phyloP scores from a whole-genome alignment of 2,113 vertebrate species.

The Plectropomus leopardus region DNA sequence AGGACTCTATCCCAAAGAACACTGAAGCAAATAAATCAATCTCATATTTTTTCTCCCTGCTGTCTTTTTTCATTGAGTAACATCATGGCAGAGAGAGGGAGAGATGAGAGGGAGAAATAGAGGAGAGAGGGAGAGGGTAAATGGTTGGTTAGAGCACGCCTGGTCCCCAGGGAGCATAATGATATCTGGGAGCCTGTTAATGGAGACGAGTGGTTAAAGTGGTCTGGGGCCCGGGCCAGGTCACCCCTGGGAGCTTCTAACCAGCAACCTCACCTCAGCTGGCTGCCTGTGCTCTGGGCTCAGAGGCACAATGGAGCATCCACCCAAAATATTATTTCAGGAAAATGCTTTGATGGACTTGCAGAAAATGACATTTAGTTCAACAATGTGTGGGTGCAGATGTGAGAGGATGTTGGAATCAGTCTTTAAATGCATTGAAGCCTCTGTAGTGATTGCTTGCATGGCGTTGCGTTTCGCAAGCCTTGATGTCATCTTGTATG shows the following conservation, averaged over 20 bases:
- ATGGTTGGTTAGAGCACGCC: conserved; percentile 78
- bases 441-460: neutral
- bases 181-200: conserved; percentile 81
- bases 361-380: conserved; percentile 31
- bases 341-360: conserved; percentile 48
- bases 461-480: neutral
- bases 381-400: conserved; percentile 6
- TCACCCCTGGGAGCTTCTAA: conserved; percentile 76
- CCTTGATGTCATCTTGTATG: neutral
- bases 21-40: conserved; percentile 91
- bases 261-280: conserved; percentile 68
- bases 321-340: conserved; percentile 60
- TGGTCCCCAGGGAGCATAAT: conserved; percentile 79
- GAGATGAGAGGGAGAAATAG: conserved; percentile 61
- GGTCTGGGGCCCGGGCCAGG: conserved; percentile 75
- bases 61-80: conserved; percentile 86
- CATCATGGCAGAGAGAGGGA: conserved; percentile 80
- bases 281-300: conserved; percentile 42
- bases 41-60: conserved; percentile 84
- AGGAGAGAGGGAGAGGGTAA: conserved; percentile 80
- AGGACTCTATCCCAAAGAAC: conserved; percentile 91
- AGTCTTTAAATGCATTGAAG: conserved; percentile 9
- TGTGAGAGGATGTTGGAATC: neutral
- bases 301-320: conserved; percentile 52
- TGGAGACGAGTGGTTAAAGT: conserved; percentile 82